Evolutionary conservation across 2,113 vertebrate species (phyloP).

Genomic region (Tenebrosternarchus preto): DNA sequence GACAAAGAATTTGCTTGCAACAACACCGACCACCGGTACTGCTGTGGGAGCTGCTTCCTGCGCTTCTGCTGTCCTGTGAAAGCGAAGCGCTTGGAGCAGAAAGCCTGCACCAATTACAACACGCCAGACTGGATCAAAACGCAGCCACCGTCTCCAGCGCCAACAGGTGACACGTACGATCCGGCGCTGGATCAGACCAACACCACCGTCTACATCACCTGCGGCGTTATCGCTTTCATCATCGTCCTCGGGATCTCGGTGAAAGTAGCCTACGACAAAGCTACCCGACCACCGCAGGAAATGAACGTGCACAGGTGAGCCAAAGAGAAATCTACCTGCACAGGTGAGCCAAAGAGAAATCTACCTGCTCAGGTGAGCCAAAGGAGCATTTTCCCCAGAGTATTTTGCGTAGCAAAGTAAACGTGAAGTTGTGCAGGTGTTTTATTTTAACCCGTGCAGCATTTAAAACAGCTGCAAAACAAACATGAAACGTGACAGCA

Average conservation of each 20-base stretch:
- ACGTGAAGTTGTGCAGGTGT: too few species aligned
- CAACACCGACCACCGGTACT: slow-evolving; percentile 96
- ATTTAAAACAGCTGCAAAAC: too few species aligned
- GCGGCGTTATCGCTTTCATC: slow-evolving; percentile 91
- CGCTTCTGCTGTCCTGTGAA: slow-evolving; percentile 98
- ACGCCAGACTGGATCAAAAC: slow-evolving; percentile 94
- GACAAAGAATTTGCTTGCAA: slow-evolving; percentile 98
- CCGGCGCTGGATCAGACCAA: slow-evolving; percentile 96
- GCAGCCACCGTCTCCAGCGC: slow-evolving; percentile 80
- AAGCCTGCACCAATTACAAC: slow-evolving; percentile 91
- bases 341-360: too few species aligned
- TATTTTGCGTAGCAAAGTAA: too few species aligned
- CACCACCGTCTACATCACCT: slow-evolving; percentile 96
- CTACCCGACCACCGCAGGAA: slow-evolving; percentile 92
- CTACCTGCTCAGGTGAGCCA: too few species aligned
- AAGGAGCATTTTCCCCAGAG: too few species aligned
- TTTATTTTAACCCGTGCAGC: too few species aligned
- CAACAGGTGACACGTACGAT: slow-evolving; percentile 87
- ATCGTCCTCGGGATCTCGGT: slow-evolving; percentile 90
- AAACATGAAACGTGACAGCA: too few species aligned
- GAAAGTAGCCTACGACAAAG: slow-evolving; percentile 97
- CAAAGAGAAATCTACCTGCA: too few species aligned
- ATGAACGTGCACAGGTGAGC: slow-evolving; percentile 98
- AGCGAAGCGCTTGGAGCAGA: slow-evolving; percentile 91
- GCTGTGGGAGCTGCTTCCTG: slow-evolving; percentile 97